Conservation (phyloP, 2,888 invertebrate species). For the Steinernema hermaphroditum region DNA sequence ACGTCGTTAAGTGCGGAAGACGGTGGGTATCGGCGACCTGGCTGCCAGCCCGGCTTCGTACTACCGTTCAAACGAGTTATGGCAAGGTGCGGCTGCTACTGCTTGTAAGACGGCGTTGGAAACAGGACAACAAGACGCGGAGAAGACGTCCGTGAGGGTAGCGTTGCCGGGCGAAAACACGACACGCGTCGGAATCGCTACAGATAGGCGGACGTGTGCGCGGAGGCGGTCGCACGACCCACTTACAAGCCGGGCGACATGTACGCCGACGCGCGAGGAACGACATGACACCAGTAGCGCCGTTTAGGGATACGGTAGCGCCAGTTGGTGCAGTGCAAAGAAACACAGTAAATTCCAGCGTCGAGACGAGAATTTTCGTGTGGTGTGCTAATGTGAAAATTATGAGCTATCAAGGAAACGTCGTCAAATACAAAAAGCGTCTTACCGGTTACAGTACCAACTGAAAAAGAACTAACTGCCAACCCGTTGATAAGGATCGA, state of each 20-base stretch:
- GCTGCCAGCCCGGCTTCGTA: neutral
- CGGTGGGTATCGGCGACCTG: neutral
- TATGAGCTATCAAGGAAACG: no score
- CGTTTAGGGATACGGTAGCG: slow-evolving; percentile 15
- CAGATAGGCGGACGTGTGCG: slow-evolving; percentile 15
- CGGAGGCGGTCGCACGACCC: slow-evolving; percentile 11
- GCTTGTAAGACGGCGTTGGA: slow-evolving; percentile 17
- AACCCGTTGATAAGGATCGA: neutral
- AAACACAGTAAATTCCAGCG: neutral
- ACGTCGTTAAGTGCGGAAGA: slow-evolving; percentile 13
- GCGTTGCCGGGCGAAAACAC: slow-evolving; percentile 11
- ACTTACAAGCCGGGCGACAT: slow-evolving; percentile 14
- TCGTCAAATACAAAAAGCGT: no score
- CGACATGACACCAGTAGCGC: neutral
- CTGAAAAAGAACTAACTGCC: no score
- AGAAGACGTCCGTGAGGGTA: slow-evolving; percentile 12
- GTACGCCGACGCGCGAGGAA: neutral
- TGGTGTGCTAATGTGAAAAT: no score
- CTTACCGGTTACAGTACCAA: no score
- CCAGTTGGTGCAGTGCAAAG: neutral
- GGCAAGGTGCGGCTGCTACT: no score
- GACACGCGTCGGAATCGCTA: slow-evolving; percentile 26
- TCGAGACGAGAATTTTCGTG: no score
- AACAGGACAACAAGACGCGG: slow-evolving; percentile 21
- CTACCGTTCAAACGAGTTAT: slow-evolving; percentile 5